Evolutionary conservation across 2,888 invertebrate genomes (phyloP), one percentile per base, ranked within the genome.

Genomic region (Oegoconia quadripuncta): DNA sequence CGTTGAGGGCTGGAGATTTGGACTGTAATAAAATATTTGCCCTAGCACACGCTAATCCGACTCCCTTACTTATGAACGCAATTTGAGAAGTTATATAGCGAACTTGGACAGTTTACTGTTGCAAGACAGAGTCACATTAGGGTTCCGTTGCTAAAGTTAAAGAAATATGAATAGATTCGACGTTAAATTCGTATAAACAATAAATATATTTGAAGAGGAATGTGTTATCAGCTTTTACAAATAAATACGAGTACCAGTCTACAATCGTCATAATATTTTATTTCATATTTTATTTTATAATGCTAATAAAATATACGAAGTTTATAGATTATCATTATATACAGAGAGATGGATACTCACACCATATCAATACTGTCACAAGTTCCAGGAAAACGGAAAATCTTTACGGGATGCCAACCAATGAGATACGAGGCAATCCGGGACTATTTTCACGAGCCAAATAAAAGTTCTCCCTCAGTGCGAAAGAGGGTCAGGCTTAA

Each of bases 11-110:
- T 79, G 78, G 83, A 84, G 83, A 87, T 87, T 86, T 81, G 80
- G 87, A 75, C 83, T 78, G 82, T 87, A 87, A 84, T 87, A 87
- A 87, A 87, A 87, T 87, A 87, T 87, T 87, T 87, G 84, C 87
- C 83, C 82, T 77, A 77, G 79, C 83, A 72, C 78, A 68, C 75
- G 82, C 87, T 86, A 87, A 86, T 84, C 87, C 87, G 57, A 70
- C 74, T 80, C 83, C 84, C 82, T 82, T 73, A 82, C 83, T 83
- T 78, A 74, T 74, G 73, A 70, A 74, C 81, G 84, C 82, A 84
- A 84, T 84, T 84, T 84, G 75, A 84, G 78, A 80, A 80, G 84
- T 84, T 84, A 83, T n/a, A n/a, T 82, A 65, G 76, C 28, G 71
- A 68, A 55, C 59, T 55, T 53, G 55, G 57, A 46, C 55, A 55